A percentile compares a stretch with the other conserved stretches of the same genome.
These are phyloP conservation scores for Aquatica leii DNA, from an alignment of 2,888 invertebrate genomes.

Conservation along the genomic window DNA sequence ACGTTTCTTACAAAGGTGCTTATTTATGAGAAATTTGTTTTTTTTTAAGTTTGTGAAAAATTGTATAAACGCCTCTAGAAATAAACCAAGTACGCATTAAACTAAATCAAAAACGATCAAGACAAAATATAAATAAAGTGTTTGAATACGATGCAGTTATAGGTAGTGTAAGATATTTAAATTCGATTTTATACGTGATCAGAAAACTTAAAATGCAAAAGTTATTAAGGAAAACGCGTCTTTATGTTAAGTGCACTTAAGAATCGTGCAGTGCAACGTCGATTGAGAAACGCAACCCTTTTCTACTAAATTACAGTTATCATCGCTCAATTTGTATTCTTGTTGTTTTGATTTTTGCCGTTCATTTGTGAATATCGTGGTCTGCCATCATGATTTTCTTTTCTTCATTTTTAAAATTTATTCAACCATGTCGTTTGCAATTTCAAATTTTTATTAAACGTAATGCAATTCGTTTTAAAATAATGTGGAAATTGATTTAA, in stretches of 20 bases:
- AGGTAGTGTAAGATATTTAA: conserved; percentile 2
- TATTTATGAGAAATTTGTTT: too few species aligned
- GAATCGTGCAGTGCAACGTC: conserved; percentile 18
- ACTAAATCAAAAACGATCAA: too few species aligned
- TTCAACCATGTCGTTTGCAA: conserved; percentile 19
- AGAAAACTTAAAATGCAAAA: conserved; percentile 23
- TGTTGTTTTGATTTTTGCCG: conserved; percentile 27
- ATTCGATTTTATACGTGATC: conserved; percentile 34
- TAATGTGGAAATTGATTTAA: too few species aligned
- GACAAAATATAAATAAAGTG: too few species aligned
- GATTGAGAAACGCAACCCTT: conserved; percentile 34
- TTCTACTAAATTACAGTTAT: conserved; percentile 35
- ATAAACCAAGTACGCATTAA: too few species aligned
- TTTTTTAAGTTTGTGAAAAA: too few species aligned
- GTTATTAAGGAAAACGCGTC: conserved; percentile 15
- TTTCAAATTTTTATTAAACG: conserved; percentile 16
- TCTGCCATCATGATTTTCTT: conserved; percentile 33
- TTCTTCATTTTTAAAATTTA: conserved; percentile 23
- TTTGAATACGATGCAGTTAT: too few species aligned
- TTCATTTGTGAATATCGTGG: conserved; percentile 27
- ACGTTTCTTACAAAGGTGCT: too few species aligned
- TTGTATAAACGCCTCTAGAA: too few species aligned
- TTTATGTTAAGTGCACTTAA: conserved; percentile 20
- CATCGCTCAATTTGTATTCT: conserved; percentile 31
- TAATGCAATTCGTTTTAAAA: not conserved